Base-by-base conservation (phyloP, 2,113 vertebrate species). In the Trematomus loennbergii region DNA sequence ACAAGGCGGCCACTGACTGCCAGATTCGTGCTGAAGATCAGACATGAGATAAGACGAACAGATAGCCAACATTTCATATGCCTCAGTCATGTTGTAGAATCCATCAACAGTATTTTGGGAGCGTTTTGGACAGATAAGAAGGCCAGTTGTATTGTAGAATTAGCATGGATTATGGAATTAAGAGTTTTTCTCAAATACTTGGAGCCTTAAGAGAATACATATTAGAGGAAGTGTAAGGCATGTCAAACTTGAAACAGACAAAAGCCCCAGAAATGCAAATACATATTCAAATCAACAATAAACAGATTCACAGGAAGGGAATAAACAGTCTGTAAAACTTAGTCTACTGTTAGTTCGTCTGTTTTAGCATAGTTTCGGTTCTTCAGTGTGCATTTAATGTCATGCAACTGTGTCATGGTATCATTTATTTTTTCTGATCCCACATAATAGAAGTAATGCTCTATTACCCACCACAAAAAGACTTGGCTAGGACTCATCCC, bases 61-160 rank as follows among this genome's bases (percentile, higher is more conserved):
- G 72, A 81, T 78, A 84, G 79, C 84, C 82, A 84, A 87, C 78
- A 86, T 91, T 91, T 94, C 89, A 85, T 88, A 88, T 87, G 88
- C 80, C 76, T 72, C 76, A 84, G 72, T 79, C 71, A 82, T 90
- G 89, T 93, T 68, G 80, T 81, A 69, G 66, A 88, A 91, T 89
- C 88, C 79, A 83, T 87, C 79, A 75, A 76, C 71, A 74, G 82
- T 79, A 87, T 90, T 88, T 85, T 74, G 69, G 77, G 83, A 68
- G 43, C 45, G 83, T 90, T 88, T 81, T 83, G 78, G 82, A 78
- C 78, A 54, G 54, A 81, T 67, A 83, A 58, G 20, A 75, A 75
- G 81, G 81, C 82, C 83, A 68, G 85, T 84, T 88, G 75, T 87
- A 79, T 75, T 66, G 73, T 54, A 87, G 89, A 87, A 83, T 87